Percentiles rank a stretch among this genome's conserved stretches.
Evolutionary conservation across 2,888 invertebrate species (phyloP).

Genomic region (Aricia artaxerxes): DNA sequence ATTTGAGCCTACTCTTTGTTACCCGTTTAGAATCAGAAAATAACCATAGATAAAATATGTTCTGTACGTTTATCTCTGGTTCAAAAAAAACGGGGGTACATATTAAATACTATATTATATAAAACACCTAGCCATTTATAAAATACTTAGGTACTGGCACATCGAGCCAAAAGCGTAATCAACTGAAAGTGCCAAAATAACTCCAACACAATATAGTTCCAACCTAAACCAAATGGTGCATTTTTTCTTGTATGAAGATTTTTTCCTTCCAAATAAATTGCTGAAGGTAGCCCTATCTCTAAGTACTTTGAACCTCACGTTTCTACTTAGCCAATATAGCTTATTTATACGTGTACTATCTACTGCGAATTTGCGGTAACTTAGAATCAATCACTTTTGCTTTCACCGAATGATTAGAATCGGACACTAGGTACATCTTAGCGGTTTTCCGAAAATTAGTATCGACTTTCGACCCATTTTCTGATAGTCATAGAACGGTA

Average conservation of each 20-base stretch:
- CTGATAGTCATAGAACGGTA: background rate
- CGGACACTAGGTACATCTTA: background rate
- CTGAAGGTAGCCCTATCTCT: background rate
- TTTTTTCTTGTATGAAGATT: background rate
- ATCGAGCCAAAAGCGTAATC: too few species aligned
- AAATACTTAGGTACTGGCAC: too few species aligned
- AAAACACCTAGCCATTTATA: too few species aligned
- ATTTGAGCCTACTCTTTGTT: background rate
- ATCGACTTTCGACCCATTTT: slow-evolving; percentile 28
- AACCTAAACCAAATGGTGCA: too few species aligned
- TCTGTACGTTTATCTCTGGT: too few species aligned
- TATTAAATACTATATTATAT: too few species aligned
- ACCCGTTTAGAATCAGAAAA: background rate
- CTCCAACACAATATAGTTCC: too few species aligned
- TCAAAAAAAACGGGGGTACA: too few species aligned
- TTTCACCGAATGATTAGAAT: slow-evolving; percentile 59
- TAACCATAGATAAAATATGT: too few species aligned
- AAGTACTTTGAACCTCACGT: slow-evolving; percentile 14
- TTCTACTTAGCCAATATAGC: slow-evolving; percentile 39
- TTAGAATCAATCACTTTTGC: slow-evolving; percentile 53
- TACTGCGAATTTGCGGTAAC: slow-evolving; percentile 54
- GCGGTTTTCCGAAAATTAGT: slow-evolving; percentile 25
- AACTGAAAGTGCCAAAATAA: too few species aligned
- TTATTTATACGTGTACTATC: slow-evolving; percentile 47
- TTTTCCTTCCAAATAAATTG: background rate